phyloP scores from a whole-genome alignment of 2,888 invertebrate genomes.

The Eretmocerus hayati region DNA sequence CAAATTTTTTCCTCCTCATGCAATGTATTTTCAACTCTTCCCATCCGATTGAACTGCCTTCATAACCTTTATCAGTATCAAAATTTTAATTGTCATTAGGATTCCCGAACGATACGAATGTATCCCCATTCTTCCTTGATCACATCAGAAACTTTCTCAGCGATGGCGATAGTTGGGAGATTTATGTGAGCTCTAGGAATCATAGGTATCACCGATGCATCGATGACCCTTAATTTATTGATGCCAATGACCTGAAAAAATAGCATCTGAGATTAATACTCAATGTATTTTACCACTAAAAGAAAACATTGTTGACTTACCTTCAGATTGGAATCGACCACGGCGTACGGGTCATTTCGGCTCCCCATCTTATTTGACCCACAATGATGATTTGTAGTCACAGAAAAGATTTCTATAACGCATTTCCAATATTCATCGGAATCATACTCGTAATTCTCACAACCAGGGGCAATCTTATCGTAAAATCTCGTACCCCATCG shows the following conservation, averaged over 20 bases:
- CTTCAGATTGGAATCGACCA: not conserved
- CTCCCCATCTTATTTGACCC: conserved; percentile 1
- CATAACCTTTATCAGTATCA: too few species aligned
- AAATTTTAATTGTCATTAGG: too few species aligned
- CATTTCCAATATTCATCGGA: conserved; percentile 4
- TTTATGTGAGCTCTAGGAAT: too few species aligned
- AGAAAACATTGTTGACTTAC: not conserved
- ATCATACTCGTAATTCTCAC: not conserved
- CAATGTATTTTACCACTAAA: not conserved
- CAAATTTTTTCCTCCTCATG: not conserved
- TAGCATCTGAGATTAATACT: not conserved
- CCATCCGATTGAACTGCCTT: too few species aligned
- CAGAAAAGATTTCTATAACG: not conserved
- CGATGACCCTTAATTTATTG: too few species aligned
- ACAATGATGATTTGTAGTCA: not conserved
- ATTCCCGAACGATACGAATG: not conserved
- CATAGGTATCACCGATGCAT: too few species aligned
- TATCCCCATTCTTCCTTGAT: not conserved
- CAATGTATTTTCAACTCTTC: conserved; percentile 7
- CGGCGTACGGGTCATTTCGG: not conserved
- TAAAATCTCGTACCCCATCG: conserved; percentile 51
- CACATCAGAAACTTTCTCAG: too few species aligned
- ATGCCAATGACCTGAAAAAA: not conserved
- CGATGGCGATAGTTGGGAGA: too few species aligned
- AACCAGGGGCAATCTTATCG: not conserved